Conservation (phyloP, 2,113 vertebrate genomes). For the Esox niger region DNA sequence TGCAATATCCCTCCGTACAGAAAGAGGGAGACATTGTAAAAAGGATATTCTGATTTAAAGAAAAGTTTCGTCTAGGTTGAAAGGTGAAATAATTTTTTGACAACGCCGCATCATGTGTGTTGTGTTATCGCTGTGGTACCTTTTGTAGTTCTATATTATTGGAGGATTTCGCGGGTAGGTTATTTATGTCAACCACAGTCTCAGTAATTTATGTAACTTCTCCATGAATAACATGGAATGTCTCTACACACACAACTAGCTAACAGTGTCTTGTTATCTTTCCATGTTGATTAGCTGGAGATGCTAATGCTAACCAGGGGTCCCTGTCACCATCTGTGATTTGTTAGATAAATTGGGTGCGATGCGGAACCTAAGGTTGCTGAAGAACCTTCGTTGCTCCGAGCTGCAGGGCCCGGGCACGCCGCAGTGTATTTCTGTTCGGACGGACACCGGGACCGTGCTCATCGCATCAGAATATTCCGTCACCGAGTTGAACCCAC, state of each 20-base stretch:
- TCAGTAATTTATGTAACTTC: background rate
- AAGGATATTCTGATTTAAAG: background rate
- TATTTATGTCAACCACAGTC: background rate
- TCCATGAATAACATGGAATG: background rate
- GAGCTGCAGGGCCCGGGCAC: slow-evolving; percentile 66
- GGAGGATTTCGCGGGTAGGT: background rate
- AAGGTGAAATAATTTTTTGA: background rate
- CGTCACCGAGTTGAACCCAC: slow-evolving; percentile 77
- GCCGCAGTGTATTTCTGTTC: slow-evolving; percentile 77
- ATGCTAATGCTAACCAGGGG: background rate
- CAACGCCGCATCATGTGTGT: background rate
- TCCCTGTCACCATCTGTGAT: background rate
- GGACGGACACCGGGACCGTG: slow-evolving; percentile 69
- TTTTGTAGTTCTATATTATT: background rate
- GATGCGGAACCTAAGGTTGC: slow-evolving; percentile 89
- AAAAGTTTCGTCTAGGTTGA: background rate
- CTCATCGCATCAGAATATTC: slow-evolving; percentile 77
- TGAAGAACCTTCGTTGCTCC: slow-evolving; percentile 62
- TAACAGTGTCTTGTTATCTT: background rate
- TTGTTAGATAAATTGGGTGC: slow-evolving; percentile 9
- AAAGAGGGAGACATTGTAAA: background rate
- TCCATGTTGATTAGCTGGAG: background rate
- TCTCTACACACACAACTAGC: background rate
- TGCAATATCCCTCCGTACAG: slow-evolving; percentile 1
- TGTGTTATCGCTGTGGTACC: background rate